These are phyloP conservation scores for Seira ritae DNA, from an alignment of 2,888 invertebrate species.

Conservation along the genomic window DNA sequence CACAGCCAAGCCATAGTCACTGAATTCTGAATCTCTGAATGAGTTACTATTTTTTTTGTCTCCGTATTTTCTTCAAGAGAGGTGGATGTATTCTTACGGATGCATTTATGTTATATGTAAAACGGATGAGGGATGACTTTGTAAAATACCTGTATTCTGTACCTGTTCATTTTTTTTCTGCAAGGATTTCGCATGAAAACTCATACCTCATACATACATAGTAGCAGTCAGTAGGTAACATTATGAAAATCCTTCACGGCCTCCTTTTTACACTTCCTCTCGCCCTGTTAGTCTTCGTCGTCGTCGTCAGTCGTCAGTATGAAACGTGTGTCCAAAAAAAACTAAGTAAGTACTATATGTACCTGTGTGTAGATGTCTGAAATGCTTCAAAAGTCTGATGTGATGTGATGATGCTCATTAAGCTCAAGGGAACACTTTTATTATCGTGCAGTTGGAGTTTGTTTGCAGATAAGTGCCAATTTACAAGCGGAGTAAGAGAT, in stretches of 20 bases:
- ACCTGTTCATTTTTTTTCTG: too few species aligned
- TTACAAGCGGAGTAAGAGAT: not conserved
- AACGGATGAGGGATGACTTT: slow-evolving; percentile 1
- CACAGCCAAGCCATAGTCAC: slow-evolving; percentile 6
- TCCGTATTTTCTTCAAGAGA: slow-evolving; percentile 24
- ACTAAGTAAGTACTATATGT: too few species aligned
- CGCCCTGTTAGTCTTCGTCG: too few species aligned
- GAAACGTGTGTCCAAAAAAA: slow-evolving; percentile 22
- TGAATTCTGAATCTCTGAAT: too few species aligned
- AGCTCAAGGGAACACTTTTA: slow-evolving; percentile 58
- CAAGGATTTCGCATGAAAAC: slow-evolving; percentile 8
- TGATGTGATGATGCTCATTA: slow-evolving; percentile 41
- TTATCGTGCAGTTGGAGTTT: too few species aligned
- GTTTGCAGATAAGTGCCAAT: slow-evolving; percentile 18
- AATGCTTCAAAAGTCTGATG: too few species aligned
- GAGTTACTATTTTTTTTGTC: slow-evolving; percentile 28
- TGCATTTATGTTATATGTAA: not conserved
- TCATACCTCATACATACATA: too few species aligned
- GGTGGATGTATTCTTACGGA: slow-evolving; percentile 25
- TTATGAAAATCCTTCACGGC: slow-evolving; percentile 15
- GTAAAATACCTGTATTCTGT: slow-evolving; percentile 6
- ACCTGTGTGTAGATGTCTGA: too few species aligned
- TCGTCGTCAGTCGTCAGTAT: too few species aligned
- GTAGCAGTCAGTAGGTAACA: not conserved
- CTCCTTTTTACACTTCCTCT: slow-evolving; percentile 21